Evolutionary conservation across 30 jellyfish, hydroid and myxozoan genomes (phyloP), one percentile per base, ranked within the genome.

Genomic region (Rhopilema esculentum): DNA sequence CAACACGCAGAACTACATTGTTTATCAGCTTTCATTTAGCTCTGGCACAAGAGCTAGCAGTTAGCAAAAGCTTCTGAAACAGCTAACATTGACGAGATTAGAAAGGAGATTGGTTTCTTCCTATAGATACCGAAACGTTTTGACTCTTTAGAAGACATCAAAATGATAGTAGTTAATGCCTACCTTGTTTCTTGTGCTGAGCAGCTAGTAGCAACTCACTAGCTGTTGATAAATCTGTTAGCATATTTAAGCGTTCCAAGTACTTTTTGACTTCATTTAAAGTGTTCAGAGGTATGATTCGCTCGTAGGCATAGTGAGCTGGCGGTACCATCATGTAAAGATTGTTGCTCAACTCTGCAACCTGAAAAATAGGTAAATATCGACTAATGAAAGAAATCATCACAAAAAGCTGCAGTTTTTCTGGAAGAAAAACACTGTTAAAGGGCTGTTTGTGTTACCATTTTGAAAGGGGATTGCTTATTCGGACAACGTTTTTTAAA

Each of bases 281-380:
- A 20, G 78, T 19, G 53, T 89, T 89, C 25, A 89, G 49, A 1
- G 93, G 93, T 12, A 32, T 65, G 72, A 82, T 74, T 4, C 76
- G 29, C 51, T 80, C 90, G 62, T 19, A 72, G 17, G 84, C 86
- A 66, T 72, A 76, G 69, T 89, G 21, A 23, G 76, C 72, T 24
- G 93, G 89, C 17, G 97, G 97, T 32, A 89, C 71, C 80, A 89
- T 15, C 93, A 82, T 80, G 70, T 25, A 89, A 21, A 71, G 66
- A 16, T 40, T 53, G 85, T 88, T 88, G 64, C 97, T 88, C 66
- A 88, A 69, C 49, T 69, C 88, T n/a, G 91, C 97, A 61, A 88
- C 22, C 97, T 88, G 22, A 16, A 30, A 50, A 70, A 15, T 0
- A 88, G 0, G 27, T 22, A 27, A 18, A 62, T n/a, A 0, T 2